A percentile compares a stretch with the other conserved stretches of the same genome.
Conservation (phyloP, 2,113 vertebrate species). For the Noctilio leporinus region DNA sequence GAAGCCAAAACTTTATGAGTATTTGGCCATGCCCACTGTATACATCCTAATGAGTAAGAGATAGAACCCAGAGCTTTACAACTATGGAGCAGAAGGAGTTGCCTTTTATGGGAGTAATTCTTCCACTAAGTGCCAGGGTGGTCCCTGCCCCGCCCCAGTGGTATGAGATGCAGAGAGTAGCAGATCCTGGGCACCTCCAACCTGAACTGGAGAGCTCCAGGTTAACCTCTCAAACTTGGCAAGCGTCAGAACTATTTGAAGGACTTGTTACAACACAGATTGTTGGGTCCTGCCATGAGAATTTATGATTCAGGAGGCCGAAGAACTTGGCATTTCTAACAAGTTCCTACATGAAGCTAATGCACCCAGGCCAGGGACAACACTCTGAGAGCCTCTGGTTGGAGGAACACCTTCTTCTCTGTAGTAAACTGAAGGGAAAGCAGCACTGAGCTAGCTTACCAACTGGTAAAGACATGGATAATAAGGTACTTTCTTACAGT, state of each 20-base stretch:
- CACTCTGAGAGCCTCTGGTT: background rate
- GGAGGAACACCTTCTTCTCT: too few species aligned
- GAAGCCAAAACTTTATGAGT: background rate
- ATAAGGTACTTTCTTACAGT: background rate
- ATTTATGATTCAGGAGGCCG: background rate
- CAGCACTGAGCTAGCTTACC: background rate
- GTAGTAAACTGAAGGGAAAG: background rate
- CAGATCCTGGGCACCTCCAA: background rate
- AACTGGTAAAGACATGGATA: background rate
- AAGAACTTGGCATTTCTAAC: background rate
- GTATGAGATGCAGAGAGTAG: background rate
- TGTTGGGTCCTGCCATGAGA: background rate
- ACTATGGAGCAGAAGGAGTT: background rate
- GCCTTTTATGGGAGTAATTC: background rate
- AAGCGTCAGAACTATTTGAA: background rate
- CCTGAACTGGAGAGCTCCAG: background rate
- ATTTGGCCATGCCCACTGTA: background rate
- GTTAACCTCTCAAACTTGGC: background rate
- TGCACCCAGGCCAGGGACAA: background rate
- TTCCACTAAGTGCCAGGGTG: background rate
- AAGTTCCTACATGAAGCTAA: background rate
- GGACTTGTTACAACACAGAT: background rate
- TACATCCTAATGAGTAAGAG: background rate
- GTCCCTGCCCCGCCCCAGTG: background rate
- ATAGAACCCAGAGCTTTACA: background rate